Percentiles rank a stretch among this genome's conserved stretches.
Evolutionary conservation across 2,797 vertebrate species (phyloP).

Genomic region (Prunella strophiata): DNA sequence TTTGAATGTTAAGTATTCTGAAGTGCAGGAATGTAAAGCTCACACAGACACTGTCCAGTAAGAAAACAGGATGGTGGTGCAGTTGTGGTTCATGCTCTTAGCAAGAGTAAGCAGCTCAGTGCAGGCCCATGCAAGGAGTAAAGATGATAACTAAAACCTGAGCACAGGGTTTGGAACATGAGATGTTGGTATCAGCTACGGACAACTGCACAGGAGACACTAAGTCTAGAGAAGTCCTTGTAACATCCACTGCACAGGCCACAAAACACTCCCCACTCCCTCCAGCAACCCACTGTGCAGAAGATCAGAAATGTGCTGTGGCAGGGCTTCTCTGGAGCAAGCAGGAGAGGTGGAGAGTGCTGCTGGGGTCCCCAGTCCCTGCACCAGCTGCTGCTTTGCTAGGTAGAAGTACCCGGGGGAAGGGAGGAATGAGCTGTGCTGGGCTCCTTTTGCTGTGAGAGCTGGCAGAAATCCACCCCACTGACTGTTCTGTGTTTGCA

Average conservation of each 20-base stretch:
- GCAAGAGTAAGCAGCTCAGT: neutral
- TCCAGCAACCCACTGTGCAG: neutral
- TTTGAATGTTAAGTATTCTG: neutral
- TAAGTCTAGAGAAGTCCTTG: slow-evolving; percentile 14
- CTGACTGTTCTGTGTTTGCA: neutral
- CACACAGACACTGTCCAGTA: neutral
- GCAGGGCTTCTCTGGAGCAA: neutral
- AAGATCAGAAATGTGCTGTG: neutral
- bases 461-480: neutral
- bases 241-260: slow-evolving; percentile 3
- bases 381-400: neutral
- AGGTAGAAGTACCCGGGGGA: neutral
- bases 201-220: slow-evolving; percentile 60
- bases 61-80: neutral
- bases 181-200: slow-evolving; percentile 43
- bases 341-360: neutral
- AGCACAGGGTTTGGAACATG: slow-evolving; percentile 45
- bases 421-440: neutral
- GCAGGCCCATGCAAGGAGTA: neutral
- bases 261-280: neutral
- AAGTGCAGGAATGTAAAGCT: neutral
- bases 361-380: neutral
- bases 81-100: neutral
- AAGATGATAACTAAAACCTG: slow-evolving; percentile 31
- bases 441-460: neutral